Evolutionary conservation across 2,888 invertebrate species (phyloP).

Genomic region (Tiphia femorata): DNA sequence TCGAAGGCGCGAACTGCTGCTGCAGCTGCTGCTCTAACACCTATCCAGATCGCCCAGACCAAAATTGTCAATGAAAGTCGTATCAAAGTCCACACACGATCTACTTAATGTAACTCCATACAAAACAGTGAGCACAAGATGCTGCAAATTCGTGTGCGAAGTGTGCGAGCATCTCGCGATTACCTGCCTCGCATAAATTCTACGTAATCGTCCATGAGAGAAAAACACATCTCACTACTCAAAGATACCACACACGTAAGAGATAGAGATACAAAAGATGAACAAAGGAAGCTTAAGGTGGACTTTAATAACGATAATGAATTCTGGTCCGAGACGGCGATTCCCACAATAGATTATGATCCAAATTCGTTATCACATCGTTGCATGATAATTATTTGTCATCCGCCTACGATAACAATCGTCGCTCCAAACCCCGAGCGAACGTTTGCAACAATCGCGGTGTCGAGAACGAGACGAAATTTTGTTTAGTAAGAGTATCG

Average conservation of each 20-base stretch:
- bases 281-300: conserved; percentile 34
- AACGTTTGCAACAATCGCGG: too few species aligned
- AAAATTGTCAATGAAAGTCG: conserved; percentile 60
- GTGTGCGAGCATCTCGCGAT: too few species aligned
- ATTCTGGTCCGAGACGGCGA: conserved; percentile 34
- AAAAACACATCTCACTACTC: neutral
- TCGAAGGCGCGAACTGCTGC: conserved; percentile 59
- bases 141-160: too few species aligned
- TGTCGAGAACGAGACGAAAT: neutral
- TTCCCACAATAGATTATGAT: too few species aligned
- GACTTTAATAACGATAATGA: conserved; percentile 40
- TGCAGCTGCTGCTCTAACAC: conserved; percentile 64
- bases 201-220: neutral
- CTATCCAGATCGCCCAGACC: conserved; percentile 58
- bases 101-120: conserved; percentile 16
- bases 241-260: conserved; percentile 13
- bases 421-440: too few species aligned
- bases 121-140: conserved; percentile 28
- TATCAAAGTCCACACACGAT: conserved; percentile 59
- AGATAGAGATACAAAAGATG: conserved; percentile 13
- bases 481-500: conserved; percentile 22
- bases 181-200: neutral
- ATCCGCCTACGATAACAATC: too few species aligned
- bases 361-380: too few species aligned
- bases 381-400: too few species aligned